Conservation (phyloP, 2,113 vertebrate genomes). For the Hemichromis elongatus region DNA sequence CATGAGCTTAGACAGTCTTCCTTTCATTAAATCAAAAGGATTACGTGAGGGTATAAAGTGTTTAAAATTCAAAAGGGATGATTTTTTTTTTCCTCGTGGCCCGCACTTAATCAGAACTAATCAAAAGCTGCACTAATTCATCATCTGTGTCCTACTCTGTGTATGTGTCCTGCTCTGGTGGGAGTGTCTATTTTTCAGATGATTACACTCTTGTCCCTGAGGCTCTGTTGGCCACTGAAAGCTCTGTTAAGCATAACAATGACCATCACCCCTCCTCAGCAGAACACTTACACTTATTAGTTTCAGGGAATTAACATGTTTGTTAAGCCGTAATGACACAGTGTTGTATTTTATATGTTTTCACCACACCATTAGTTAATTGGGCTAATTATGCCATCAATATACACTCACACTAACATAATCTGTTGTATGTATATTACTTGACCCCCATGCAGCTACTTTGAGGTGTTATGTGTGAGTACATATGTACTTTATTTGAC, state of each 20-base stretch:
- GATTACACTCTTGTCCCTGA: background rate
- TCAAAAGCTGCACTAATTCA: slow-evolving; percentile 2
- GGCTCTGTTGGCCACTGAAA: background rate
- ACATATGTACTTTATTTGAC: background rate
- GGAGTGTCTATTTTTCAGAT: background rate
- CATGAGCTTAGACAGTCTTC: background rate
- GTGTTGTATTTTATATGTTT: background rate
- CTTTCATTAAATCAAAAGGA: background rate
- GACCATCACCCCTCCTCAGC: background rate
- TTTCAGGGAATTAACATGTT: background rate
- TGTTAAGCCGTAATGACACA: background rate
- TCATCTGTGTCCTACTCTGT: background rate
- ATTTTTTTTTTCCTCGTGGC: background rate
- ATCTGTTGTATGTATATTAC: background rate
- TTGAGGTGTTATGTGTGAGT: background rate
- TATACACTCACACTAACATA: background rate
- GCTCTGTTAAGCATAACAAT: background rate
- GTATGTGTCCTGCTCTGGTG: background rate
- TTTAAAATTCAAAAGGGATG: background rate
- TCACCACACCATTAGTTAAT: background rate
- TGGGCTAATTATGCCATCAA: background rate
- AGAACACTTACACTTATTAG: background rate
- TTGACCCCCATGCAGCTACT: background rate
- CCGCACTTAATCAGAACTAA: background rate
- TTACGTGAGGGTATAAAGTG: background rate